Evolutionary conservation across 2,888 invertebrate species (phyloP), one percentile per base, ranked within the genome.

Genomic region (Anorthoa munda): DNA sequence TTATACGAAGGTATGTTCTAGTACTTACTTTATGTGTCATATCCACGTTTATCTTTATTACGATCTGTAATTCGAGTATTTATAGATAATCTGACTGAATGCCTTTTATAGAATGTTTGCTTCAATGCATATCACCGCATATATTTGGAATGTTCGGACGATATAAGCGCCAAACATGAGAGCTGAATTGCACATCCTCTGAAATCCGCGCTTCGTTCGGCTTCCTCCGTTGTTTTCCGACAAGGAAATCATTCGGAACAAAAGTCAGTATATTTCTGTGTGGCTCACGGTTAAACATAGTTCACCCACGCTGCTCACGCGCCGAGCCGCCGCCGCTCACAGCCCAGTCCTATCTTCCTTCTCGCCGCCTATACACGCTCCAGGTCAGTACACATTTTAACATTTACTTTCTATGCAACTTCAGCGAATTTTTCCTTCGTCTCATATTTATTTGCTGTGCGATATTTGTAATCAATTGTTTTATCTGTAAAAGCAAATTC

Each of bases 221-320:
- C 78, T 79, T 86, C 87, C 85, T 89, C 81, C 79, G 79, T 77
- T 89, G 84, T 92, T 92, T 92, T 93, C 90, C 86, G 89, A 92
- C 92, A 90, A 93, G 93, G 93, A 95, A 95, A 94, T 91, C 92
- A 90, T 90, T 92, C 88, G 89, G 92, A 95, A 95, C 95, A 95
- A 95, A 95, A 95, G 95, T 95, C 94, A 93, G 92, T 95, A 94
- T 95, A 95, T 94, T 95, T 95, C 92, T 90, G 95, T 94, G 93
- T 94, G 91, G 95, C 95, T 96, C 95, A 94, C 93, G 92, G 92
- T 95, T 96, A 96, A 94, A 95, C 96, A 95, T 95, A 95, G 96
- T 92, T 91, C 96, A 88, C 95, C 95, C 94, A 95, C 95, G 90
- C 92, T 86, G 90, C 91, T 88, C 92, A 77, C 86, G 87, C 92